Conservation (phyloP, 2,888 invertebrate species). For the Augiades crinisus region DNA sequence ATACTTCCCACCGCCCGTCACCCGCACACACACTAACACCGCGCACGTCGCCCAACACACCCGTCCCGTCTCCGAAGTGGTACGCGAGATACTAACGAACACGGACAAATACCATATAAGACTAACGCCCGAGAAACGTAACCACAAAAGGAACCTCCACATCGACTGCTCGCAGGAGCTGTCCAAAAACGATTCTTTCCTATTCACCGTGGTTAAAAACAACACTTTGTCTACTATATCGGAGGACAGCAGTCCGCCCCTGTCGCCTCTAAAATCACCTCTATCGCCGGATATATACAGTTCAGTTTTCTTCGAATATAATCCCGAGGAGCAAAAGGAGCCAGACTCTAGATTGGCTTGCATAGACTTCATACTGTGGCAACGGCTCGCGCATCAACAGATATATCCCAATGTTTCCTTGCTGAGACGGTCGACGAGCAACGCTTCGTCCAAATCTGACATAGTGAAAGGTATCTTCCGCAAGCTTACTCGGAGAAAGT, state of each 20-base stretch:
- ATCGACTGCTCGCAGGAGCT: constrained; percentile 3
- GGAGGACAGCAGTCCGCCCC: constrained; percentile 51
- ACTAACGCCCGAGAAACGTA: constrained; percentile 56
- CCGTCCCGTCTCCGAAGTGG: constrained; percentile 52
- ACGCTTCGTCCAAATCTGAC: constrained; percentile 50
- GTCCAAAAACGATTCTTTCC: constrained; percentile 57
- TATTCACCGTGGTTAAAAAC: constrained; percentile 52
- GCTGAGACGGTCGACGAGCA: constrained; percentile 46
- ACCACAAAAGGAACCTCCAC: constrained; percentile 37
- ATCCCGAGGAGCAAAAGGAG: constrained; percentile 45
- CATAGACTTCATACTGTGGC: constrained; percentile 72
- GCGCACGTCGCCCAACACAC: constrained; percentile 32
- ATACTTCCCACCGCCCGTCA: too few species aligned
- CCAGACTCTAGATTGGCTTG: constrained; percentile 55
- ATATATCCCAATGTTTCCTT: constrained; percentile 64
- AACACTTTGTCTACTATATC: constrained; percentile 65
- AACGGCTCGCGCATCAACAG: constrained; percentile 53
- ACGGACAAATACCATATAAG: constrained; percentile 53
- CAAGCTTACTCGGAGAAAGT: constrained; percentile 51
- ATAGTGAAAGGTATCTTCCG: constrained; percentile 53
- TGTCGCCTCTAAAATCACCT: constrained; percentile 44
- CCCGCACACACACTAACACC: constrained; percentile 36
- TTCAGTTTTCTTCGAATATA: constrained; percentile 69
- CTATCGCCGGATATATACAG: constrained; percentile 62
- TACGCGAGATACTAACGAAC: constrained; percentile 55